Conservation (phyloP, 2,888 invertebrate genomes). For the Cacoxenus indagator region DNA sequence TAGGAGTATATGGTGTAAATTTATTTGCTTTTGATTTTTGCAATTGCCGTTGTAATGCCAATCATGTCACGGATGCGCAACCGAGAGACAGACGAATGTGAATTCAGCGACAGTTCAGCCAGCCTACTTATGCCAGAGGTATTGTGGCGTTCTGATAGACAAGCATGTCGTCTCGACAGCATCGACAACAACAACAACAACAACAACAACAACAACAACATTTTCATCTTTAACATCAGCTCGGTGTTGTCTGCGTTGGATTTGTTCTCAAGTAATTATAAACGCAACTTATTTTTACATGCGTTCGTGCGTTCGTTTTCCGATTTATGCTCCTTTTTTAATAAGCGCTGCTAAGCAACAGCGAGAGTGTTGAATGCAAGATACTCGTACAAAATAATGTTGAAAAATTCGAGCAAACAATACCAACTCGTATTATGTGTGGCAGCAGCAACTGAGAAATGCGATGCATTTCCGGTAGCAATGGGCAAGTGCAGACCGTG, state of each 20-base stretch:
- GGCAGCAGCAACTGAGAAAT: slow-evolving; percentile 40
- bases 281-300: slow-evolving; percentile 15
- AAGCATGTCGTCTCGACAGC: neutral
- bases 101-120: neutral
- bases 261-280: slow-evolving; percentile 14
- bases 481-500: no score
- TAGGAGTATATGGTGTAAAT: no score
- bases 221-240: neutral
- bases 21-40: neutral
- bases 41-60: neutral
- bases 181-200: neutral
- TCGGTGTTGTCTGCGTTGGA: no score
- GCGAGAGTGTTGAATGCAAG: neutral
- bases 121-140: neutral
- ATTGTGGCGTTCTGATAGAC: neutral
- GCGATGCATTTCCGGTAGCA: slow-evolving; percentile 58
- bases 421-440: neutral
- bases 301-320: neutral
- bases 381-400: neutral
- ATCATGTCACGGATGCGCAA: neutral
- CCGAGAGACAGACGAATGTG: neutral
- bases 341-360: neutral
- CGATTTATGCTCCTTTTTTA: neutral
- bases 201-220: neutral
- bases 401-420: neutral